Percentiles rank a stretch among this genome's conserved stretches.
These are phyloP conservation scores for Pomatorhinus ruficollis DNA, from an alignment of 2,113 vertebrate genomes.

Conservation along the genomic window DNA sequence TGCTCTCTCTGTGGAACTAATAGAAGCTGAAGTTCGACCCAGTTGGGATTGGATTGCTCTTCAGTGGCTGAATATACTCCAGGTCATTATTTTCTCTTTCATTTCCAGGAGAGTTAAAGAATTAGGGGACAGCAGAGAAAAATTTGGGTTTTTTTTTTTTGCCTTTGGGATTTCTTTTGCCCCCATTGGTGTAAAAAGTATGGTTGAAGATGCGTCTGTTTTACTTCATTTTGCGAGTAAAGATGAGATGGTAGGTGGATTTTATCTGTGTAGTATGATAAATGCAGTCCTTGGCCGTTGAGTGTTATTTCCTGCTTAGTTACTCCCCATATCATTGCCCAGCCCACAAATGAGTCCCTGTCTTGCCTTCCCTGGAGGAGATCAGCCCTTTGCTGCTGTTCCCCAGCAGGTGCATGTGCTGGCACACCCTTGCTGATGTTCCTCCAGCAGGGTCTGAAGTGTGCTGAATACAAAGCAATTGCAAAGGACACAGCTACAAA, in stretches of 20 bases:
- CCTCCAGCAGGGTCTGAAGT: neutral
- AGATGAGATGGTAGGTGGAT: neutral
- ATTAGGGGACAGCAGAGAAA: neutral
- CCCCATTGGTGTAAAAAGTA: accelerated
- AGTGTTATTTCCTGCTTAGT: neutral
- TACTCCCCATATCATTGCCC: neutral
- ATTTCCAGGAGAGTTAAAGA: neutral
- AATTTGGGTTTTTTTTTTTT: accelerated
- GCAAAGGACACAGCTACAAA: neutral
- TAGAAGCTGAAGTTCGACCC: neutral
- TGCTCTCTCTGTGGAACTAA: neutral
- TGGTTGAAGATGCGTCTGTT: neutral
- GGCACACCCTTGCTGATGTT: neutral
- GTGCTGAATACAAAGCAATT: neutral
- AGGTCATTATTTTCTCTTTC: neutral
- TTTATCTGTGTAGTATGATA: neutral
- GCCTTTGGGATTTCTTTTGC: neutral
- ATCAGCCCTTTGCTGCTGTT: neutral
- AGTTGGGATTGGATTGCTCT: neutral
- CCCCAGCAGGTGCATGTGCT: neutral
- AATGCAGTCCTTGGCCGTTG: accelerated
- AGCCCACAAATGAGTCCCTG: neutral
- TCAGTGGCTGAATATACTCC: neutral
- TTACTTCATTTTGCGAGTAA: neutral
- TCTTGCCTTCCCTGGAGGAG: neutral